Evolutionary conservation across 1,140 invertebrate species (phyloP).

Genomic region (Littorina saxatilis): DNA sequence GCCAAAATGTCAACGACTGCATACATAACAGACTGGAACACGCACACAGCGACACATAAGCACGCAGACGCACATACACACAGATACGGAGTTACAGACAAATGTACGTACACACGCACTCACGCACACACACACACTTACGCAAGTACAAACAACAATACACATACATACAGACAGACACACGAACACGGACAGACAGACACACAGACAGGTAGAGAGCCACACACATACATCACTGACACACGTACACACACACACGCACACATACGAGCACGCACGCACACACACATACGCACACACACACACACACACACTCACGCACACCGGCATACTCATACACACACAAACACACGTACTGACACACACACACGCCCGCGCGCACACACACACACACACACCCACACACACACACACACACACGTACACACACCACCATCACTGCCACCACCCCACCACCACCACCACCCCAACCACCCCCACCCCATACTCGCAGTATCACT

Average conservation of each 20-base stretch:
- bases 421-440: no score
- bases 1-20: no score
- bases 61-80: neutral
- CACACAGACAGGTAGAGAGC: neutral
- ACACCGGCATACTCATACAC: neutral
- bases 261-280: neutral
- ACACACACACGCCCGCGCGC: no score
- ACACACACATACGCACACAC: conserved; percentile 3
- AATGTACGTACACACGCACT: no score
- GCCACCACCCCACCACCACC: no score
- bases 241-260: neutral
- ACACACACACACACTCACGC: neutral
- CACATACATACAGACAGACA: neutral
- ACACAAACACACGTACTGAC: neutral
- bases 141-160: neutral
- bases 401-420: no score
- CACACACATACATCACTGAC: neutral
- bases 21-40: neutral
- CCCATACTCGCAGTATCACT: no score
- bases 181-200: neutral
- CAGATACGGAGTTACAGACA: neutral
- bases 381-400: no score
- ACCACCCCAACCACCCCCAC: no score
- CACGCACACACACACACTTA: neutral
- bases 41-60: neutral